Base-by-base conservation (phyloP, 2,113 vertebrate genomes). In the Alethe castanea region DNA sequence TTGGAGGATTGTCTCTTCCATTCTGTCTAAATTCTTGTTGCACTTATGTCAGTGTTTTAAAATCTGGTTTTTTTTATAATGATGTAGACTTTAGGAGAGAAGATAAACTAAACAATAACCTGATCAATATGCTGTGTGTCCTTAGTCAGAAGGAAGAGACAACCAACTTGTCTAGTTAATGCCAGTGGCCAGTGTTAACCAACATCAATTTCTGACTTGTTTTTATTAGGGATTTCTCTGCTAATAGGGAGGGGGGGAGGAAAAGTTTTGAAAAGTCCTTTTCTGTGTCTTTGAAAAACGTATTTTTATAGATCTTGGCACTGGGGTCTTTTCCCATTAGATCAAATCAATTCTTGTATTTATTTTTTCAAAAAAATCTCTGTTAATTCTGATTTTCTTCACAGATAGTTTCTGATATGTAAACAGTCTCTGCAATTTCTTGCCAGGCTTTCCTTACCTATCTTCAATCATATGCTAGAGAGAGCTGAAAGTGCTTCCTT, bases 171-270 rank as follows among this genome's bases (percentile, higher is more conserved):
- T 33, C 20, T 40, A 29, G 14, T n/a, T 56, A 92, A 79, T 85
- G 14, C 4, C 19, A 22, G 17, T 65, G 62, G 19, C 5, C 19
- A 56, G 17, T 23, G 40, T 57, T 79, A 72, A 11, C 16, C 50
- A 62, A 12, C 12, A 53, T n/a, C 13, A 9, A 25, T 69, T 91
- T 86, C 31, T 79, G 29, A 19, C 18, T 71, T 85, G 11, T 70
- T 62, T 69, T 38, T 64, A 12, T 52, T 36, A 53, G 4, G 1
- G 4, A 48, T 92, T 88, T 85, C 17, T 78, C 19, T 72, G 18
- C 3, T 40, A 35, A 24, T 44, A 47, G 12, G 25, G 9, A 2
- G 1, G 7, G 13, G 1, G 1, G 1, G 5, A 35, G 15, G 5
- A 26, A 19, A 62, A 83, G 62, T 24, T 10, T 6, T 47, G 22